Base-by-base conservation (phyloP, 2,888 invertebrate genomes). In the Dynastes hyllus region DNA sequence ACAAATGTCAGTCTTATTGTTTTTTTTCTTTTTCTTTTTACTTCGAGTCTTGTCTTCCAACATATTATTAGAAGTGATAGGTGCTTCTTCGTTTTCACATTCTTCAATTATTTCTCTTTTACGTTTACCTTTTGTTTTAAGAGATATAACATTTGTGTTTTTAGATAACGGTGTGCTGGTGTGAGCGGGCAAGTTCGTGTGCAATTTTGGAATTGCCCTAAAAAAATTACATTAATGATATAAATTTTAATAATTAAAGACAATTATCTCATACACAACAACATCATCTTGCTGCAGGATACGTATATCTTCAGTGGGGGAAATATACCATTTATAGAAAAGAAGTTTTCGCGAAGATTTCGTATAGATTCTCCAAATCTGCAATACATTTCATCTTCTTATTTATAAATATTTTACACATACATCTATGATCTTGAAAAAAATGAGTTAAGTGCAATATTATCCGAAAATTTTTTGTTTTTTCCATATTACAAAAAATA, bases 291-390 rank as follows among this genome's bases (percentile, higher is more conserved):
- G 81, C 13, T 84, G 81, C 32, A 87, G 75, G n/a, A 85, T 77
- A n/a, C 84, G 84, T 22, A 88, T 84, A 79, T 89, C 88, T 80
- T 89, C 89, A 16, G 80, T 84, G 1, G 88, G 85, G 2, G 89
- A 89, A 61, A 89, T 80, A 81, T 86, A 27, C 85, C 84, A 22
- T 85, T 82, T 22, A 76, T 16, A 89, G 83, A 89, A 86, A 81
- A 88, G 1, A 87, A 86, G 78, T 86, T 85, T n/a, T 80, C 58
- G 9, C 81, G 71, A 89, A 89, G 5, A 88, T 67, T 13, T 86
- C 83, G 79, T 45, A 89, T 85, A 67, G 88, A 4, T 85, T 80
- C 65, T 86, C 84, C 1, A 89, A 77, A 37, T 89, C 86, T 32
- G 80, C 77, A 16, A 89, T 83, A 6, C 61, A 80, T 78, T 83